A percentile compares a stretch with the other conserved stretches of the same genome.
phyloP scores from a whole-genome alignment of 2,888 invertebrate genomes.

The Pterostichus madidus region DNA sequence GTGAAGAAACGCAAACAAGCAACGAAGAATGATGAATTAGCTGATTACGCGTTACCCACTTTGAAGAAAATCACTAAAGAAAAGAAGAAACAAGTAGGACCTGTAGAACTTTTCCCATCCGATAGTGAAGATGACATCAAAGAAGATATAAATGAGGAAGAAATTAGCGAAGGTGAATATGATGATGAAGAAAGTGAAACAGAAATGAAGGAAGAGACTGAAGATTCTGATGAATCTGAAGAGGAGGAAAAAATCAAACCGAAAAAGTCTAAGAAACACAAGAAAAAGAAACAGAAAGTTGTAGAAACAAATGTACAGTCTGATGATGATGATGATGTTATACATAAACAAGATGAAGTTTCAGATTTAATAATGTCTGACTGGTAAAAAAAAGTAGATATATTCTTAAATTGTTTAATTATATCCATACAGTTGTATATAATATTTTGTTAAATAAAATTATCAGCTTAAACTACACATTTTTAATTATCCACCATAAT shows the following conservation, averaged over 20 bases:
- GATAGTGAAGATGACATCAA: constrained; percentile 81
- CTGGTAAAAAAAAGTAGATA: constrained; percentile 78
- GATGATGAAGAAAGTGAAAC: constrained; percentile 73
- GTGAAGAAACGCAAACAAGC: constrained; percentile 86
- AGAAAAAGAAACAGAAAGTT: constrained; percentile 44
- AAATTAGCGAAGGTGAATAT: constrained; percentile 75
- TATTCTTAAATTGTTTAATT: constrained; percentile 57
- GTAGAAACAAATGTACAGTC: constrained; percentile 68
- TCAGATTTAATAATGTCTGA: constrained; percentile 85
- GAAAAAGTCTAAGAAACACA: constrained; percentile 70
- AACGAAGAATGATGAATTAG: constrained; percentile 85
- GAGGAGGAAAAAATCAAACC: constrained; percentile 73
- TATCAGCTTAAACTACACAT: neutral
- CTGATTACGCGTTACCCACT: constrained; percentile 84
- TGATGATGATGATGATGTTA: constrained; percentile 74
- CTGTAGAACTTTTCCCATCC: constrained; percentile 85
- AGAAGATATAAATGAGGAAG: constrained; percentile 73
- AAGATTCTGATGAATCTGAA: constrained; percentile 69
- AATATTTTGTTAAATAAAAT: constrained; percentile 49
- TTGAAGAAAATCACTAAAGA: constrained; percentile 80
- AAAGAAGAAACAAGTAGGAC: constrained; percentile 76
- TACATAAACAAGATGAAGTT: constrained; percentile 81
- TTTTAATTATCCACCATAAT: neutral
- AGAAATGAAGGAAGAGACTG: constrained; percentile 50
- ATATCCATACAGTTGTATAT: constrained; percentile 52